Conservation (phyloP, 2,888 invertebrate species). For the Caenorhabditis uteleia region DNA sequence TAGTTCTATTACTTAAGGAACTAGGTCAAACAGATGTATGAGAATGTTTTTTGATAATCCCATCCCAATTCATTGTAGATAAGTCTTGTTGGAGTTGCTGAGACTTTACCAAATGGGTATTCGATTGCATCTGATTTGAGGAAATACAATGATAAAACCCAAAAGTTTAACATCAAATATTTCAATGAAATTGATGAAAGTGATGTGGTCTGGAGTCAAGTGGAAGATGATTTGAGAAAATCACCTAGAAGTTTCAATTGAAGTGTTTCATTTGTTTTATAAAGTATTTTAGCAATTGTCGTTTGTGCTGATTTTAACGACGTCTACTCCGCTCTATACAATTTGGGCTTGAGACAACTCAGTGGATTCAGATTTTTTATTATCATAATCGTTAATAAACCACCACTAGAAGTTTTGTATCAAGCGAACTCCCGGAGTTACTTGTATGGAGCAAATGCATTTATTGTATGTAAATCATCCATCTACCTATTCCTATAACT, state of each 20-base stretch:
- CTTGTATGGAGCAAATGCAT: conserved; percentile 20
- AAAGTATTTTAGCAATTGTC: conserved; percentile 25
- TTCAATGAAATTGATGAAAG: conserved; percentile 22
- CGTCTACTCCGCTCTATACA: conserved; percentile 10
- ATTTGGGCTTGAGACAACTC: conserved; percentile 11
- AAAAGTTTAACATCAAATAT: conserved; percentile 17
- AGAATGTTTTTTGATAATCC: too few relatives aligned
- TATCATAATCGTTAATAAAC: conserved; percentile 10
- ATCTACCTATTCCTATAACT: background rate
- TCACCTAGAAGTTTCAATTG: conserved; percentile 10
- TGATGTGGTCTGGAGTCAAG: conserved; percentile 8
- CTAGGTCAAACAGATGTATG: too few relatives aligned
- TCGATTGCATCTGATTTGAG: too few relatives aligned
- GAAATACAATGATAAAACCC: background rate
- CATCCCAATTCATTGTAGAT: too few relatives aligned
- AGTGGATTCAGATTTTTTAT: conserved; percentile 15
- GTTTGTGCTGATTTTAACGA: conserved; percentile 29
- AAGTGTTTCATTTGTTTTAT: too few relatives aligned
- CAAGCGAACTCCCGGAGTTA: conserved; percentile 19
- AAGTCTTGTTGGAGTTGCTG: too few relatives aligned
- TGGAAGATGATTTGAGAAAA: conserved; percentile 1
- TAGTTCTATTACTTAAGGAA: conserved; percentile 14
- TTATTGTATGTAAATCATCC: too few relatives aligned
- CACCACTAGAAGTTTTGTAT: conserved; percentile 19
- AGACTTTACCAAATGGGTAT: too few relatives aligned